Evolutionary conservation across 92 coral and sea anemone species (phyloP).

Genomic region (Metridium senile): DNA sequence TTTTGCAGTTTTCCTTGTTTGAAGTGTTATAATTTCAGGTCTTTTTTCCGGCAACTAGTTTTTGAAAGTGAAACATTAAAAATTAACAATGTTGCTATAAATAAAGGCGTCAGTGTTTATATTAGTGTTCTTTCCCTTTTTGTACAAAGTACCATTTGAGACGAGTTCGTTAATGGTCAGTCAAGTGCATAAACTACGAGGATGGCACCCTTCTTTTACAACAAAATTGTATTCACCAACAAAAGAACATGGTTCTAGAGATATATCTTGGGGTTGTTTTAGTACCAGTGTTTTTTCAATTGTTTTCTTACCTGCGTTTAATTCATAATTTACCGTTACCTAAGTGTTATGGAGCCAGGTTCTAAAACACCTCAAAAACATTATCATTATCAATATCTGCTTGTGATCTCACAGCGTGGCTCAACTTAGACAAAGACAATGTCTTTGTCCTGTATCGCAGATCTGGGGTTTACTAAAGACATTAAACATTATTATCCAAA

Average conservation of each 20-base stretch:
- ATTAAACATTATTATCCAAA: constrained; percentile 10
- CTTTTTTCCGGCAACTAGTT: not conserved
- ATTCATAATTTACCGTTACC: constrained; percentile 39
- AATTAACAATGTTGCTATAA: constrained; percentile 5
- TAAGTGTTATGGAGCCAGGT: constrained; percentile 35
- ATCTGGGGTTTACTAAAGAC: constrained; percentile 4
- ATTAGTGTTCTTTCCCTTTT: not conserved
- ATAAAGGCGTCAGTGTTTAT: not conserved
- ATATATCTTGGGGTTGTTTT: constrained; percentile 3
- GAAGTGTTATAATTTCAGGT: not conserved
- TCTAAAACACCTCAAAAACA: constrained; percentile 16
- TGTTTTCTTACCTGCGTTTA: constrained; percentile 16
- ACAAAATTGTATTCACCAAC: not conserved
- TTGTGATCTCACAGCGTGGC: constrained; percentile 30
- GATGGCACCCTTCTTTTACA: not conserved
- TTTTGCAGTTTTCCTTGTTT: not conserved
- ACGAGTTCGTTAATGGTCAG: not conserved
- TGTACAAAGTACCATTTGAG: not conserved
- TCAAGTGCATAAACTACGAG: not conserved
- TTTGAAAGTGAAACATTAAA: constrained; percentile 9
- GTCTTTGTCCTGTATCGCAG: constrained; percentile 4
- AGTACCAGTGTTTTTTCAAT: constrained; percentile 30
- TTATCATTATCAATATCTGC: constrained; percentile 21
- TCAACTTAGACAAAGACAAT: not conserved
- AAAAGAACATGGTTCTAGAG: not conserved